Evolutionary conservation across 2,113 vertebrate genomes (phyloP).

Genomic region (Jacana jacana): DNA sequence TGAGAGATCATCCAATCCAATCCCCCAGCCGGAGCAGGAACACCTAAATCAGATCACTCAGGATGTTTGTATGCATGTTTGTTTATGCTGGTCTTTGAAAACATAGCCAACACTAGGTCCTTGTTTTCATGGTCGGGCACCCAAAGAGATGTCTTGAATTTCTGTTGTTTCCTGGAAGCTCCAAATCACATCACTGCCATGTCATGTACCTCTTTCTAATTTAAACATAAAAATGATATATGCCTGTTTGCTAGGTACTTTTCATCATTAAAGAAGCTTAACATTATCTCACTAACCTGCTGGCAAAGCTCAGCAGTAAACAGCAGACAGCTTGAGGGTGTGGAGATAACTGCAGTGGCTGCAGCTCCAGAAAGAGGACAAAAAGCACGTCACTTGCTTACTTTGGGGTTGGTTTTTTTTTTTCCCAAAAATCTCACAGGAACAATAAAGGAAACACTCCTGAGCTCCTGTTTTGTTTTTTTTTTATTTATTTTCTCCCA

Average conservation of each 20-base stretch:
- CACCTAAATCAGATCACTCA: too few relatives aligned
- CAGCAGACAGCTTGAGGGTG: background rate
- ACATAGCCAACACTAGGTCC: background rate
- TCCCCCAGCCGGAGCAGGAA: too few relatives aligned
- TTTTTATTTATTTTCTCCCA: background rate
- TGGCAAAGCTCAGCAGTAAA: background rate
- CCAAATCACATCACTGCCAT: background rate
- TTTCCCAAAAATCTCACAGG: background rate
- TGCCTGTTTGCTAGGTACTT: background rate
- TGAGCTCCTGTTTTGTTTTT: background rate
- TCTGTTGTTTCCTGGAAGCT: background rate
- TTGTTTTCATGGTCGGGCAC: background rate
- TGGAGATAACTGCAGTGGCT: background rate
- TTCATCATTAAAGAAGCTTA: background rate
- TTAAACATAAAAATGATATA: background rate
- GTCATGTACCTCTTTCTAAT: background rate
- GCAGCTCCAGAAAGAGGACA: conserved; percentile 24
- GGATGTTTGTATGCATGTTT: background rate
- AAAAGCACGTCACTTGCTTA: background rate
- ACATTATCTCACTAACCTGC: background rate
- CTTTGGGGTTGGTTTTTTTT: background rate
- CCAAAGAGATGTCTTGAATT: background rate
- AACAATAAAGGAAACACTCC: background rate
- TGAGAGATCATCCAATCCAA: too few relatives aligned
- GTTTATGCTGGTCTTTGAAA: background rate